Evolutionary conservation across 2,888 invertebrate genomes (phyloP), one percentile per base, ranked within the genome.

Genomic region (Pollenia griseotomentosa): DNA sequence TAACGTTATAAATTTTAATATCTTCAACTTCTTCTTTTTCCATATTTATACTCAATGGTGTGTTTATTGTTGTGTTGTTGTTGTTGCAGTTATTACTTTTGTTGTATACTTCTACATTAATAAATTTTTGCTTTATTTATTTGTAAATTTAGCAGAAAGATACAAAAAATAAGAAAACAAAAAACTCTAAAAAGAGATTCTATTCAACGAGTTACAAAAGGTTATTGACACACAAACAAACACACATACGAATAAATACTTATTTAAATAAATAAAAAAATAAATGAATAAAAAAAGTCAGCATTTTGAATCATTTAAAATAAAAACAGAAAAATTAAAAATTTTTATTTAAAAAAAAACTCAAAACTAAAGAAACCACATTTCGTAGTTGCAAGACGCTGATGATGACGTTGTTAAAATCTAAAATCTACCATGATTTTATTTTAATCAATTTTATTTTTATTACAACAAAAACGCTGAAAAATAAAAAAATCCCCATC

Each of bases 1-100:
- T 83, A 40, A 74, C 79, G 57, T 79, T 86, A 74, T 86, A 79
- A 83, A 79, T 86, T 83, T 79, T 68, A 66, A 61, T 84, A 73
- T 78, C 48, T 73, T 74, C 46, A 65, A 23, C 44, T 48, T 40
- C 53, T 57, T n/a, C 46, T 46, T n/a, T 19, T 40, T 46, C 5
- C 44, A 53, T 7, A 7, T 42, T 44, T 73, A n/a, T 55, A n/a
- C 16, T 12, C 3, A 33, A 40, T 57, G 48, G 16, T 66, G 55
- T 68, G 51, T 19, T 14, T 48, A 40, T 23, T 33, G 7, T 6
- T 48, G 44, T 33, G 7, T 6, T 48, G 44, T 11, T 68, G 40
- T 14, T 51, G 66, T 10, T 65, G 51, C 51, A 77, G 6, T 55
- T 55, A 77, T 19, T 42, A 16, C 7, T 55, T 59, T 48, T 77